phyloP scores from a whole-genome alignment of 2,797 vertebrate genomes.

The Mionectes olivaceus region DNA sequence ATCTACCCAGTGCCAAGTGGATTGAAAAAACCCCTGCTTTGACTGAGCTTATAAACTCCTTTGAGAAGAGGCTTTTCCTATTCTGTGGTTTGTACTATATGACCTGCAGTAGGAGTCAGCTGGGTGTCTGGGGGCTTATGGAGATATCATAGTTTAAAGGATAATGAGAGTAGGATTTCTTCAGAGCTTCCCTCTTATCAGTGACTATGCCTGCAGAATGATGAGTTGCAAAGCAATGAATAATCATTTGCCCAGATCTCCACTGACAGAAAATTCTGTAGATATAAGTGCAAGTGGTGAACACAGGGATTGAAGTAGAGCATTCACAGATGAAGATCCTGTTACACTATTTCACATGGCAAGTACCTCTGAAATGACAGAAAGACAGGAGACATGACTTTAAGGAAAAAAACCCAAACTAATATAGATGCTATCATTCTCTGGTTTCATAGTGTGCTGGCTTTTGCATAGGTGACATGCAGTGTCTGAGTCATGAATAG shows the following conservation, averaged over 20 bases:
- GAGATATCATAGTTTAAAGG: not conserved
- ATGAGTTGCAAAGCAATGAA: not conserved
- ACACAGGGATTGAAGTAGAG: not conserved
- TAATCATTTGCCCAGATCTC: not conserved
- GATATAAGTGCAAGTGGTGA: not conserved
- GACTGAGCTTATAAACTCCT: not conserved
- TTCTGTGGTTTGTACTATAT: not conserved
- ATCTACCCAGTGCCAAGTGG: not conserved
- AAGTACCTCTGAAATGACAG: not conserved
- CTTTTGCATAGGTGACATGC: conserved; percentile 35
- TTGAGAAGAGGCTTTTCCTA: not conserved
- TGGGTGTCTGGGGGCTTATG: not conserved
- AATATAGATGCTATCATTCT: not conserved
- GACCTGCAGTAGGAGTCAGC: not conserved
- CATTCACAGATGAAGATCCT: not conserved
- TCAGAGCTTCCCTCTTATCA: not conserved
- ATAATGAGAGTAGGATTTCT: not conserved
- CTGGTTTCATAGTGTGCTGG: not conserved
- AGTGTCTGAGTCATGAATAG: not conserved
- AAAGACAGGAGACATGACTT: not conserved
- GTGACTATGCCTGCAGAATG: not conserved
- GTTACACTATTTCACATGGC: not conserved
- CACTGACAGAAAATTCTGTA: not conserved
- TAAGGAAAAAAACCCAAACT: not conserved
- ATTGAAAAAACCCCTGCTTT: not conserved